Evolutionary conservation across 1,140 invertebrate genomes (phyloP), one percentile per base, ranked within the genome.

Genomic region (Lamellibrachia luymesi): DNA sequence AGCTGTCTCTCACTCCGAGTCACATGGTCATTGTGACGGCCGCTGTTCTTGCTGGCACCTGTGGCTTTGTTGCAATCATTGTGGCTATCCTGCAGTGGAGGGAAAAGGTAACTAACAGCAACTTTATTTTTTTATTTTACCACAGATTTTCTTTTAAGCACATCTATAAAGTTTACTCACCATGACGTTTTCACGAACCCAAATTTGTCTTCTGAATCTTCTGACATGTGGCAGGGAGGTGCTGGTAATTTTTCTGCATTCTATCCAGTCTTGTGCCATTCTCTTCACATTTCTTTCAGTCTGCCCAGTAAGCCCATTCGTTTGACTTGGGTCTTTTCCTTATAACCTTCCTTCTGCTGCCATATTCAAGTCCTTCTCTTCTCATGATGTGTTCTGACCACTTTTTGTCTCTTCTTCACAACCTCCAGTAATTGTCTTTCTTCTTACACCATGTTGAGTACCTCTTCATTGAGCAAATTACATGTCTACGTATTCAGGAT

Each of bases 1-100:
- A 99, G 95, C 96, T 99, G 6, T 99, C 99, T 97, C 98, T 99
- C 0, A 99, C 99, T 0, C 99, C 99, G 0, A 99, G 98, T 96
- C 98, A 98, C 96, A 96, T 99, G 27, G 99, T 99, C 95, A 96
- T 99, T 4, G 97, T 99, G 95, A 99, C 98, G 95, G 98, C 98
- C 0, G 97, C 98, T 92, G 98, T 99, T 0, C 96, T 99, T 92
- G 97, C 98, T 1, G 98, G 97, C 38, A 98, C 99, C 4, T 99
- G 99, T 95, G 96, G 98, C 91, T 97, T 99, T 91, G 98, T 99
- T 93, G 97, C 97, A 89, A 96, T 98, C 8, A 98, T 99, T 94
- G 98, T 99, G 93, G 97, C 97, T 27, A 97, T 98, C 91, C 97
- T 99, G 7, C 98, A 99, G 96, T 98, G 98, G 97, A 98, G 98